Percentiles rank a stretch among this genome's conserved stretches.
phyloP scores from a whole-genome alignment of 1,140 invertebrate genomes.

The Aleiodes sp. region DNA sequence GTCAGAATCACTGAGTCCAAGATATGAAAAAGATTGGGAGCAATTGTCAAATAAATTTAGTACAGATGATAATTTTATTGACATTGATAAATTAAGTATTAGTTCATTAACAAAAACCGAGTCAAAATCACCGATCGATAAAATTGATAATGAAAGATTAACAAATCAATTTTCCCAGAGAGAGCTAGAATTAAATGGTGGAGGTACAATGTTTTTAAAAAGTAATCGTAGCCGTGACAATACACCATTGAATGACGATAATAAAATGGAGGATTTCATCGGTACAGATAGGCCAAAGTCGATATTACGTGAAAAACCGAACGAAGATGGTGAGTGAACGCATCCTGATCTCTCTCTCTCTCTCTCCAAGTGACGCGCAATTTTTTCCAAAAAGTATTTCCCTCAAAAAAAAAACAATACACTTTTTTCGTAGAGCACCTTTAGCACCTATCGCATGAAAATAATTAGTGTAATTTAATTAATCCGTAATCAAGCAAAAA shows the following conservation, averaged over 20 bases:
- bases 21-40: conserved; percentile 61
- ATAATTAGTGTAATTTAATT: conserved; percentile 11
- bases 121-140: conserved; percentile 34
- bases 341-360: too few relatives aligned
- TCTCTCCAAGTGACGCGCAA: too few relatives aligned
- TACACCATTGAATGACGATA: conserved; percentile 52
- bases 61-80: conserved; percentile 62
- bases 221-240: conserved; percentile 69
- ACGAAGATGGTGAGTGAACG: conserved; percentile 64
- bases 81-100: conserved; percentile 70
- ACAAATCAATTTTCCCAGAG: conserved; percentile 53
- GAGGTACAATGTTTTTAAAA: conserved; percentile 77
- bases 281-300: conserved; percentile 70
- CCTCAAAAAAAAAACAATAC: background rate
- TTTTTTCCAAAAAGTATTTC: too few relatives aligned
- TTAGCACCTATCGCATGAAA: background rate
- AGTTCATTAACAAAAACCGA: conserved; percentile 48
- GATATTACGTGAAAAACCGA: conserved; percentile 74
- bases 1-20: conserved; percentile 60
- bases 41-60: conserved; percentile 56
- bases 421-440: background rate
- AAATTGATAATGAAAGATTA: conserved; percentile 56
- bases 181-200: conserved; percentile 66
- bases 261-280: conserved; percentile 53
- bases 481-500: conserved; percentile 28